Evolutionary conservation across 2,113 vertebrate genomes (phyloP), one percentile per base, ranked within the genome.

Genomic region (Picathartes gymnocephalus): DNA sequence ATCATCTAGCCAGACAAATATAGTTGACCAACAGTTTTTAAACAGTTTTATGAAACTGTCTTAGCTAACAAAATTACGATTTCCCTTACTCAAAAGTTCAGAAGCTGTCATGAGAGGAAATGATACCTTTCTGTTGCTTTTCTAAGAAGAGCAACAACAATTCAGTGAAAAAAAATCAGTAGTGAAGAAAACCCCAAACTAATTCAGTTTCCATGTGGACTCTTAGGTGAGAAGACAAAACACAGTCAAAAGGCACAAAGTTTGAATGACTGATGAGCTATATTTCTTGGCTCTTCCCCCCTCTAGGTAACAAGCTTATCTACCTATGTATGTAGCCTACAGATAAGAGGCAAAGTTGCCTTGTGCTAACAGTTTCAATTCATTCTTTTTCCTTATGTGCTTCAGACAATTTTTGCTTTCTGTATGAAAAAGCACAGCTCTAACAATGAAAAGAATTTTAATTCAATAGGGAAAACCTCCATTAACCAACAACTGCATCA

Each of bases 241-340:
- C 19, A 70, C 1, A 88, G 15, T 25, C 40, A 64, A 73, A 68
- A 86, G 2, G 5, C 23, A 66, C 15, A 11, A 65, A 79, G 44
- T 73, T 1, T 22, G 20, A 83, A 68, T 3, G 11, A 58, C 20
- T 37, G n/a, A 88, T 48, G 8, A 86, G 44, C 40, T 68, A 1
- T 2, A 24, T 9, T n/a, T 86, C 17, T 50, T 28, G 9, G 7
- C 22, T n/a, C 57, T 37, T 2, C 4, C 2, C 3, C 4, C 2
- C 6, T 0, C 10, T 0, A 37, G 4, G 30, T 47, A 88, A n/a
- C 4, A 90, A 47, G 20, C 6, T 6, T n/a, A 88, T 39, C 44
- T 76, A 85, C 40, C 64, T 20, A 47, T 1, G 22, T 22, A 77
- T 3, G 3, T 1, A 16, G 30, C 14, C 47, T 44, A 91, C 12